These are phyloP conservation scores for Amphimallon solstitiale DNA, from an alignment of 2,888 invertebrate species.

Conservation along the genomic window DNA sequence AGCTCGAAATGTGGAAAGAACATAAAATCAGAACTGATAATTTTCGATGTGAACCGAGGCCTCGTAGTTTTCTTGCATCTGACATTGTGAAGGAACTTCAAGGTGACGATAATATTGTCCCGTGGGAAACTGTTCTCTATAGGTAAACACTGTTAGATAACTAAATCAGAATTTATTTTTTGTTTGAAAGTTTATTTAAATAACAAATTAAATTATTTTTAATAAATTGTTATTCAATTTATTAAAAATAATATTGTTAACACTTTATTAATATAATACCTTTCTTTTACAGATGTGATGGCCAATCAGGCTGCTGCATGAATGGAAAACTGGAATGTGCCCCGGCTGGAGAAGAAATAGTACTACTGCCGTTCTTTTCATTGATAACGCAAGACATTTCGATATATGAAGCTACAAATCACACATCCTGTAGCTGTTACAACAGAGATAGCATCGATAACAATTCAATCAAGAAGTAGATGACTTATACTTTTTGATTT, in stretches of 20 bases:
- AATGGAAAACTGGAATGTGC: constrained; percentile 52
- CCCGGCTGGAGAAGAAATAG: constrained; percentile 52
- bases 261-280: constrained; percentile 57
- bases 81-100: background rate
- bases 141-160: constrained; percentile 6
- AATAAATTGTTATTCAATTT: constrained; percentile 38
- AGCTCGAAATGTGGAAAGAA: background rate
- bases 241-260: too few relatives aligned
- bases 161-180: too few relatives aligned
- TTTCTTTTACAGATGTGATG: constrained; percentile 56
- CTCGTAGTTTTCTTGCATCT: constrained; percentile 1
- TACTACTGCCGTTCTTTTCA: constrained; percentile 54
- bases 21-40: background rate
- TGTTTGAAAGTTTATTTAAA: too few relatives aligned
- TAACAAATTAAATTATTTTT: too few relatives aligned
- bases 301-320: constrained; percentile 56
- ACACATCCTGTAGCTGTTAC: constrained; percentile 1
- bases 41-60: constrained; percentile 6
- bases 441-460: too few relatives aligned
- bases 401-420: constrained; percentile 27
- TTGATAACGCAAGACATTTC: constrained; percentile 44
- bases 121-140: background rate
- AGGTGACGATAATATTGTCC: background rate
- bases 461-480: too few relatives aligned
- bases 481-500: too few relatives aligned